Base-by-base conservation (phyloP, 1,140 invertebrate species). In the Lasaia peninsularis region DNA sequence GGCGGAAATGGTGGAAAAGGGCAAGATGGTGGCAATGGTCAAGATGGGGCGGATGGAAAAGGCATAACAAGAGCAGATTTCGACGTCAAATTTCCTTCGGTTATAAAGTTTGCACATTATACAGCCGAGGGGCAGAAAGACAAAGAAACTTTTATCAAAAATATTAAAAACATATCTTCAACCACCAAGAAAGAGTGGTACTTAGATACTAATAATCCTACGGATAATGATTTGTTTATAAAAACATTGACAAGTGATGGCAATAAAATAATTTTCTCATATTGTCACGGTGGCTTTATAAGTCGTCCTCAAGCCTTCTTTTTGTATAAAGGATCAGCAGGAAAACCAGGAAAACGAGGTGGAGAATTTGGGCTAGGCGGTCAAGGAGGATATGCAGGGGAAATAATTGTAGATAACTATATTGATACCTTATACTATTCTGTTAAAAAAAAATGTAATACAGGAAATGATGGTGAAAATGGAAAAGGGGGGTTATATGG, bases 111-210 rank as follows among this genome's bases (percentile, higher is more conserved):
- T 56, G 18, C 40, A 32, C 10, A 10, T 24, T n/a, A 1, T 32
- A 1, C 9, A 6, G 4, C 10, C 24, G 16, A 49, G 7, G 33
- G 37, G 18, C 44, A 9, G 6, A 33, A 49, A 18, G 10, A 14
- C 18, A 21, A 48, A 0, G 8, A 14, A 49, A 37, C 11, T 14
- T 32, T 56, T 21, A 31, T 49, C 1, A 56, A 48, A 12, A 14
- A 18, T 31, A 56, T 48, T 5, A 56, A 56, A 56, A 37, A 56
- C 10, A 44, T 56, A 49, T 16, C 37, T 10, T 18, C 10, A n/a
- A 56, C 40, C 1, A 56, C 14, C 21, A 20, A 54, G 16, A 44
- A 28, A 18, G 54, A 56, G 33, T 56, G 54, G 54, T 56, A 56
- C 16, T 10, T 20, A 6, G 18, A 44, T 21, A 16, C 16, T 9